Base-by-base conservation (phyloP, 1,140 invertebrate genomes). In the Plodia interpunctella region DNA sequence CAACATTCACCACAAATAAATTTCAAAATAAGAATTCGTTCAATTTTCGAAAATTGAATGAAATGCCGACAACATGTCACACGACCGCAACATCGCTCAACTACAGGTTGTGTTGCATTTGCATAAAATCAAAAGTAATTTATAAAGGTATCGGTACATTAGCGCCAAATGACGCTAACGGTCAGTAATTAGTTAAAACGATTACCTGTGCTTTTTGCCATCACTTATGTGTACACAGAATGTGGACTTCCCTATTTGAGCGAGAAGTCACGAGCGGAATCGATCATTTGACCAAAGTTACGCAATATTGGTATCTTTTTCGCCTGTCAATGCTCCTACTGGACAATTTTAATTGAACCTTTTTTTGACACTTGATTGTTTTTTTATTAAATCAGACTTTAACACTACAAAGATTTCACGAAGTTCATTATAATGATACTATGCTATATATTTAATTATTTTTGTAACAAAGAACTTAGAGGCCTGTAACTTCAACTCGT, bases 151-250 rank as follows among this genome's bases (percentile, higher is more conserved):
- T 20, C 25, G 32, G 50, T 50, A 55, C 59, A 70, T 71, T 71
- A 65, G 66, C 65, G 62, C 68, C 57, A 51, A 20, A 58, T 65
- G 65, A 44, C 54, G 18, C 44, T 59, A 63, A 65, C 20, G 50
- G 21, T 55, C 9, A 49, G 51, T 57, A 64, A 70, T 70, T 64
- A 63, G 62, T 70, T 60, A 25, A 38, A 60, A 5, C 49, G 44
- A 62, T 63, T 53, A 53, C 51, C 19, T 55, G 18, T 25, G 51
- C 66, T 61, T 70, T 70, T 66, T 62, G 62, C 57, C 28, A 62
- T 57, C 32, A 58, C 20, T 51, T 60, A 18, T 52, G 54, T 49
- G 30, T 53, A 63, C 13, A 44, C 38, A n/a, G 38, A 44, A 15
- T 44, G 13, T 44, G 38, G 38, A 44, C 38, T 44, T 44, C 13